phyloP scores from a whole-genome alignment of 2,797 vertebrate species.

The Betta splendens region DNA sequence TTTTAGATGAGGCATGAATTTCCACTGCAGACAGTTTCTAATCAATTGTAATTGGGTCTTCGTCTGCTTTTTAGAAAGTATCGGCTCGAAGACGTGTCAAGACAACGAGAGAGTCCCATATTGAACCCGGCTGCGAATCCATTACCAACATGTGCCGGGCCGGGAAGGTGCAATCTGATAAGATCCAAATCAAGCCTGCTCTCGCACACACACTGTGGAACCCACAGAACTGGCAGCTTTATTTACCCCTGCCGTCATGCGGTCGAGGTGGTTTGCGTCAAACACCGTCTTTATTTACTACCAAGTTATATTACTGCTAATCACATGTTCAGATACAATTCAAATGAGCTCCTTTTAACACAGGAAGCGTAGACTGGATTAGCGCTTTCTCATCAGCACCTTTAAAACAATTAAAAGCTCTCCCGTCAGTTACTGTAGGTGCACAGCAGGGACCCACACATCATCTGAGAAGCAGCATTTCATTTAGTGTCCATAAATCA shows the following conservation, averaged over 20 bases:
- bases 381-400: background rate
- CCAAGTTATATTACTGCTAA: constrained; percentile 1
- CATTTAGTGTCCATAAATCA: constrained; percentile 44
- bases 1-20: constrained; percentile 71
- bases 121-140: constrained; percentile 58
- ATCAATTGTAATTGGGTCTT: constrained; percentile 81
- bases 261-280: constrained; percentile 18
- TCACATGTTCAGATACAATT: constrained; percentile 16
- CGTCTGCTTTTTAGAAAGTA: constrained; percentile 45
- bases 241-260: constrained; percentile 29
- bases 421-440: background rate
- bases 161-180: constrained; percentile 61
- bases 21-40: constrained; percentile 66
- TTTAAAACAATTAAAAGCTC: constrained; percentile 21
- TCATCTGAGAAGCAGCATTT: constrained; percentile 26
- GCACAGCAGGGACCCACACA: constrained; percentile 1
- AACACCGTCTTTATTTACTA: constrained; percentile 9
- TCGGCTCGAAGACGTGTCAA: constrained; percentile 47
- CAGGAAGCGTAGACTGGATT: constrained; percentile 10
- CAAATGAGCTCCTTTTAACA: constrained; percentile 31
- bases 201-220: constrained; percentile 31
- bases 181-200: constrained; percentile 43
- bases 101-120: constrained; percentile 31
- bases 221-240: constrained; percentile 19
- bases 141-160: constrained; percentile 49